Conservation (phyloP, 1,140 invertebrate genomes). For the Camponotus floridanus region DNA sequence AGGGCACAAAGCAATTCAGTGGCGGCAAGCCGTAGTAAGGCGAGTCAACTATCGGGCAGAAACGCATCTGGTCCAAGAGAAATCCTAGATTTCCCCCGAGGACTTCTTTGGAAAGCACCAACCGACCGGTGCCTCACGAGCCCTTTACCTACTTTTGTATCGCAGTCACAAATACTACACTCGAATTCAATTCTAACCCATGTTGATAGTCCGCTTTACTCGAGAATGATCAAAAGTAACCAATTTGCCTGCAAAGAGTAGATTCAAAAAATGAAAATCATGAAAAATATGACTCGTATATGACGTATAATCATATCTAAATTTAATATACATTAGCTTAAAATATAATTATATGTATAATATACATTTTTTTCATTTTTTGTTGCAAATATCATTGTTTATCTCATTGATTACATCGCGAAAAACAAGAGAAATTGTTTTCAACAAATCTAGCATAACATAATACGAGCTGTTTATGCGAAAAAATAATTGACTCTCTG, state of each 20-base stretch:
- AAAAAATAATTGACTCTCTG: not conserved
- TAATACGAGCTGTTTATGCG: too few species aligned
- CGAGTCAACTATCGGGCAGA: conserved; percentile 54
- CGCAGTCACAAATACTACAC: conserved; percentile 6
- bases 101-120: conserved; percentile 56
- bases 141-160: conserved; percentile 58
- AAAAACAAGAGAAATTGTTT: not conserved
- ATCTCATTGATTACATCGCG: too few species aligned
- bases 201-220: conserved; percentile 15
- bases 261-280: not conserved
- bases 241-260: not conserved
- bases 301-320: not conserved
- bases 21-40: conserved; percentile 52
- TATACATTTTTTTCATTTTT: too few species aligned
- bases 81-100: conserved; percentile 73
- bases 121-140: conserved; percentile 32
- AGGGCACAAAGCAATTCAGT: conserved; percentile 57
- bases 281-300: not conserved
- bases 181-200: conserved; percentile 67
- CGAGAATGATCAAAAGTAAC: conserved; percentile 9
- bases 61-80: conserved; percentile 48
- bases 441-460: not conserved
- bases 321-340: not conserved
- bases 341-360: too few species aligned
- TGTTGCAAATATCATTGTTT: too few species aligned